Percentiles rank a stretch among this genome's conserved stretches.
Evolutionary conservation across 2,888 invertebrate species (phyloP).

Genomic region (Pandemis heparana): DNA sequence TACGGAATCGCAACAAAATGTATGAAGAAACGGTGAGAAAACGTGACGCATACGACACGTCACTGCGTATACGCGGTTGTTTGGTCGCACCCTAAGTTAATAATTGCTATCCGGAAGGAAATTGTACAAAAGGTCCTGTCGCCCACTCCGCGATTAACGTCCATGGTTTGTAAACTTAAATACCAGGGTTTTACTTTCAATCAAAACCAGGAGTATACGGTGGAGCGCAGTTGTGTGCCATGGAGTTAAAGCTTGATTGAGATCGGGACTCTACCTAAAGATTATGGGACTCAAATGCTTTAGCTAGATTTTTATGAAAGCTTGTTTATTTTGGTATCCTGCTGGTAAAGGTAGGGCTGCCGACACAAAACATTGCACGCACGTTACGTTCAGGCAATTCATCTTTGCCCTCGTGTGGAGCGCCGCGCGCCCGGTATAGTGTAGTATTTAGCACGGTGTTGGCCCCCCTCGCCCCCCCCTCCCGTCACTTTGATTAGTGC

Average conservation of each 20-base stretch:
- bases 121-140: no score
- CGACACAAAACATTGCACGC: constrained; percentile 11
- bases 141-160: no score
- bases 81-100: no score
- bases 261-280: background rate
- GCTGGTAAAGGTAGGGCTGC: background rate
- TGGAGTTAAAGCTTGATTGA: no score
- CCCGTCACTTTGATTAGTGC: constrained; percentile 19
- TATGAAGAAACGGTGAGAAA: no score
- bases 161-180: constrained; percentile 1
- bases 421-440: constrained; percentile 1
- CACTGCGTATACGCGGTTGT: no score
- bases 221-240: no score
- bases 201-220: constrained; percentile 8
- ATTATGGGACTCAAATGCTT: background rate
- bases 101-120: no score
- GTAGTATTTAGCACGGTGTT: constrained; percentile 19
- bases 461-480: constrained; percentile 4
- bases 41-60: no score
- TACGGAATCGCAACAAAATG: no score
- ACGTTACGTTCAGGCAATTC: constrained; percentile 14
- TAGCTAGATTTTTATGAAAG: background rate
- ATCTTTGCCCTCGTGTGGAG: background rate
- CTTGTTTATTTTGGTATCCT: background rate
- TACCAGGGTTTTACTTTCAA: constrained; percentile 14